Conservation (phyloP, 2,113 vertebrate genomes). For the Sinocyclocheilus anophthalmus region DNA sequence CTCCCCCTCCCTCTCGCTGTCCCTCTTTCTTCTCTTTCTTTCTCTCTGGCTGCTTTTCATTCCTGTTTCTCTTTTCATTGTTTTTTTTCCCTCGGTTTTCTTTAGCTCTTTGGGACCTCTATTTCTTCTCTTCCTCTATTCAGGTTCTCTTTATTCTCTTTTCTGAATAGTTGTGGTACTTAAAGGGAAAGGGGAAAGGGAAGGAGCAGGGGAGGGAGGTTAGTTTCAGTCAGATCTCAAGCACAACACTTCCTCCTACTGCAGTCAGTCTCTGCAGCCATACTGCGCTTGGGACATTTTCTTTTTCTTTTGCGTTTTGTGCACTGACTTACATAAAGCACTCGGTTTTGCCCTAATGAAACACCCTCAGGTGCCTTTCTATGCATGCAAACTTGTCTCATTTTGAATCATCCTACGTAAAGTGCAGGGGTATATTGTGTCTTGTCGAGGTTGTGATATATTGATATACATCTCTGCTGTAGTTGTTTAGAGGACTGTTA, state of each 20-base stretch:
- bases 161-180: conserved; percentile 81
- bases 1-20: conserved; percentile 66
- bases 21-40: conserved; percentile 65
- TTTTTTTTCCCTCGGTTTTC: conserved; percentile 68
- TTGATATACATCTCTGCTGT: conserved; percentile 63
- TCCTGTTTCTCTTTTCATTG: conserved; percentile 77
- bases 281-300: conserved; percentile 57
- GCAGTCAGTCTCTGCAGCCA: conserved; percentile 69
- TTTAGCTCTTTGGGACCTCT: conserved; percentile 72
- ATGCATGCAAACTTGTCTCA: conserved; percentile 33
- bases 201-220: conserved; percentile 70
- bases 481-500: conserved; percentile 66
- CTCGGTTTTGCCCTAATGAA: conserved; percentile 11
- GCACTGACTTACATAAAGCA: background rate
- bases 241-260: conserved; percentile 79
- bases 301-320: background rate
- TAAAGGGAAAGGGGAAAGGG: conserved; percentile 73
- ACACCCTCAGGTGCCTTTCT: conserved; percentile 34
- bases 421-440: conserved; percentile 44
- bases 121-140: conserved; percentile 78
- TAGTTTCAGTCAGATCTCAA: conserved; percentile 78
- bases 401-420: background rate
- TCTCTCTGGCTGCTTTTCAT: conserved; percentile 75
- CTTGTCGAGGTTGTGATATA: conserved; percentile 60
- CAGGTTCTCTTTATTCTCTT: conserved; percentile 80